Evolutionary conservation across 2,797 vertebrate genomes (phyloP).

Genomic region (Heteromormyrus szaboi): DNA sequence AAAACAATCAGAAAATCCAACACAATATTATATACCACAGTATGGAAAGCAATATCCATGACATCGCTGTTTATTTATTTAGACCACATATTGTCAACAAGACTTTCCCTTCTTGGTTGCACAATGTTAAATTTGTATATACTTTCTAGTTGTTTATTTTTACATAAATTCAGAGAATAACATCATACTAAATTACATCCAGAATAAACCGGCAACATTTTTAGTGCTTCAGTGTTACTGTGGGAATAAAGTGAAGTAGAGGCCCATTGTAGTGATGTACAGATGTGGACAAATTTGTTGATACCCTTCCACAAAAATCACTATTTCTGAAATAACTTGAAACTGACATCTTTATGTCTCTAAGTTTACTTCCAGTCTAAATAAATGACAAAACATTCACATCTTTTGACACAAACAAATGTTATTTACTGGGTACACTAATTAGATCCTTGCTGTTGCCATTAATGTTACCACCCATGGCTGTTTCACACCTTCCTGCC

Average conservation of each 20-base stretch:
- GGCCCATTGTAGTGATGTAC: neutral
- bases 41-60: neutral
- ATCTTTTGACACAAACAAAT: neutral
- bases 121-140: neutral
- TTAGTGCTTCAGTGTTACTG: neutral
- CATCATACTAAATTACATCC: neutral
- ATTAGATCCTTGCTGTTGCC: neutral
- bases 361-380: neutral
- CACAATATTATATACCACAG: neutral
- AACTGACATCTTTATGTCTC: neutral
- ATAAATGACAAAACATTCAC: neutral
- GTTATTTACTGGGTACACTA: neutral
- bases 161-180: neutral
- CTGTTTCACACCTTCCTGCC: conserved; percentile 15
- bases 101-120: neutral
- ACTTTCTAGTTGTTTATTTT: neutral
- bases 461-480: neutral
- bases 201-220: neutral
- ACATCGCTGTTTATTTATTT: neutral
- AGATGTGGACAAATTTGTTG: neutral
- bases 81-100: neutral
- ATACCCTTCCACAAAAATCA: neutral
- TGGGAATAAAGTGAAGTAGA: neutral
- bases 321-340: neutral
- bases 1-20: neutral